A percentile compares a stretch with the other conserved stretches of the same genome.
Conservation (phyloP, 2,113 vertebrate genomes). For the Todiramphus chloris region DNA sequence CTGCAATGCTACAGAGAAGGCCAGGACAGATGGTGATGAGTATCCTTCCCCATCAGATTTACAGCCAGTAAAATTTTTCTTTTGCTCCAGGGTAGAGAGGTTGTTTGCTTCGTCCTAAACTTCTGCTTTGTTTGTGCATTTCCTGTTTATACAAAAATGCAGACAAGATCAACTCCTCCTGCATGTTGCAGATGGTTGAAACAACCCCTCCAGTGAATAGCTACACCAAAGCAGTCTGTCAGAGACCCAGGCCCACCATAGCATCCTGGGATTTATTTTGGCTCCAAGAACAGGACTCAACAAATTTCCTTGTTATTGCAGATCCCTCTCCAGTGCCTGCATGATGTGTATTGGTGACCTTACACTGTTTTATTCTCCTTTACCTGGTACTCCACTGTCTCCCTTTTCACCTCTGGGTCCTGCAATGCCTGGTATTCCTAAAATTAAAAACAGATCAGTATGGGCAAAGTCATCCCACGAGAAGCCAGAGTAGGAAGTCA, state of each 20-base stretch:
- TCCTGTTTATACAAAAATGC: background rate
- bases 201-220: background rate
- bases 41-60: background rate
- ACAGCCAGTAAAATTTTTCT: background rate
- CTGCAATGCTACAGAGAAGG: background rate
- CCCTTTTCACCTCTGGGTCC: conserved; percentile 66
- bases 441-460: background rate
- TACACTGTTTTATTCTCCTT: background rate
- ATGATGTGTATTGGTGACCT: background rate
- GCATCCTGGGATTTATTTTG: background rate
- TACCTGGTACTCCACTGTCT: background rate
- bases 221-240: background rate
- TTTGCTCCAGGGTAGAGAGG: background rate
- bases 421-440: conserved; percentile 43
- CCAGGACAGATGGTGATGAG: background rate
- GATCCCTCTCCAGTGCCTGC: background rate
- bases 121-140: background rate
- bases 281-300: background rate
- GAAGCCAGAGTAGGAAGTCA: background rate
- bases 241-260: background rate
- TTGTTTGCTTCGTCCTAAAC: background rate
- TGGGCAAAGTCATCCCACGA: background rate
- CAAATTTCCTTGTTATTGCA: background rate
- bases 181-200: background rate
- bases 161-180: background rate